Evolutionary conservation across 2,113 vertebrate species (phyloP).

Genomic region (Aplodontia rufa): DNA sequence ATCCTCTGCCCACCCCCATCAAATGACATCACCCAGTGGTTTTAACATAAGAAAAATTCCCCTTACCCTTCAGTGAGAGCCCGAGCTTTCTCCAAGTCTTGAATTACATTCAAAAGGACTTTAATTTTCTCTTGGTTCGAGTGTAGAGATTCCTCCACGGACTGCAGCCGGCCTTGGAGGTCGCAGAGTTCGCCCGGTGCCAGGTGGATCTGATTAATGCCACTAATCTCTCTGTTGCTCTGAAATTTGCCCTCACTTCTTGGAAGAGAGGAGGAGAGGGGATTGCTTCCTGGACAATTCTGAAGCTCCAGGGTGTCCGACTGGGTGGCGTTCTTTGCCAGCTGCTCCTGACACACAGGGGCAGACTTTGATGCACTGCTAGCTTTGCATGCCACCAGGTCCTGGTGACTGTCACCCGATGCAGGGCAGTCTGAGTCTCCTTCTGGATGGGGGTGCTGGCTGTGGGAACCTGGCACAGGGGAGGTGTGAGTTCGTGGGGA

Average conservation of each 20-base stretch:
- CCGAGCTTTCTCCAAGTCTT: slow-evolving; percentile 98
- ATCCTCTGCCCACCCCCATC: neutral
- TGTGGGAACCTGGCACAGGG: slow-evolving; percentile 66
- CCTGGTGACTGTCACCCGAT: neutral
- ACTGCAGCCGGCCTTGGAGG: slow-evolving; percentile 92
- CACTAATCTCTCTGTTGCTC: slow-evolving; percentile 70
- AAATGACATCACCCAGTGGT: neutral
- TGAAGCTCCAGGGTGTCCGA: slow-evolving; percentile 68
- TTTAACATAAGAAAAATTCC: slow-evolving; percentile 68
- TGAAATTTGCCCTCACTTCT: slow-evolving; percentile 77
- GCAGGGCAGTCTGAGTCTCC: slow-evolving; percentile 51
- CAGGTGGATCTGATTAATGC: slow-evolving; percentile 82
- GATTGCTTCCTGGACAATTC: slow-evolving; percentile 77
- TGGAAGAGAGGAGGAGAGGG: slow-evolving; percentile 64
- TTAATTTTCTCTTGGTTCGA: slow-evolving; percentile 99
- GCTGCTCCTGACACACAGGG: slow-evolving; percentile 52
- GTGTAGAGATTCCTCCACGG: slow-evolving; percentile 94
- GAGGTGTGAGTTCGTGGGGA: slow-evolving; percentile 74
- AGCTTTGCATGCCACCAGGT: slow-evolving; percentile 31
- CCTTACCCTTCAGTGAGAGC: slow-evolving; percentile 96
- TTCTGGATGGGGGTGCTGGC: slow-evolving; percentile 65
- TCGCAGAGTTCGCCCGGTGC: slow-evolving; percentile 83
- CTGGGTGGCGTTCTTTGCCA: slow-evolving; percentile 28
- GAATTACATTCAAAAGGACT: slow-evolving; percentile 98
- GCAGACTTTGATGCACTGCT: slow-evolving; percentile 20